phyloP scores from a whole-genome alignment of 1,140 invertebrate species.

The Gryon sp. region DNA sequence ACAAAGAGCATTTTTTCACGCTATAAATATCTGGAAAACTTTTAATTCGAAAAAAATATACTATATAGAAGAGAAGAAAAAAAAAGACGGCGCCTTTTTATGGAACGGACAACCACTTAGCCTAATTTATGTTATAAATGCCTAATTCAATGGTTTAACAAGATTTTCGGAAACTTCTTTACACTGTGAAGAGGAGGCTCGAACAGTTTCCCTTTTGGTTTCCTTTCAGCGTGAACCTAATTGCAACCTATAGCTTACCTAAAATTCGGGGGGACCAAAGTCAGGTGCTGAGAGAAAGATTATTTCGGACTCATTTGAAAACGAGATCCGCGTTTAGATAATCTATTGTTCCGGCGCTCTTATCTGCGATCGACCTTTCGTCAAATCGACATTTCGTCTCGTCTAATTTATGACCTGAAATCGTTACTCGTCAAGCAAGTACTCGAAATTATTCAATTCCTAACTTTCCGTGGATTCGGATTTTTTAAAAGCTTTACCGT shows the following conservation, averaged over 20 bases:
- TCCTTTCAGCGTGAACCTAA: conserved; percentile 54
- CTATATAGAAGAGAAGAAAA: background rate
- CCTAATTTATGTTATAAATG: conserved; percentile 38
- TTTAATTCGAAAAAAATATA: background rate
- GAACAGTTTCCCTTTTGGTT: conserved; percentile 45
- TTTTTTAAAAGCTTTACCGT: too few relatives aligned
- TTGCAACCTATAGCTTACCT: conserved; percentile 49
- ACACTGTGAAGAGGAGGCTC: conserved; percentile 20
- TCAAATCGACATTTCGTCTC: conserved; percentile 32
- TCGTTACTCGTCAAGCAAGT: conserved; percentile 12
- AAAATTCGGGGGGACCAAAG: conserved; percentile 22
- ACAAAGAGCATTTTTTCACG: background rate
- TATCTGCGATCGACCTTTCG: conserved; percentile 43
- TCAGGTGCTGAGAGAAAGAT: conserved; percentile 47
- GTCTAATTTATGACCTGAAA: conserved; percentile 48
- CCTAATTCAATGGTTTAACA: conserved; percentile 53
- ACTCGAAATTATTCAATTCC: too few relatives aligned
- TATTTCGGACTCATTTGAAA: conserved; percentile 45
- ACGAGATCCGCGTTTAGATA: conserved; percentile 50
- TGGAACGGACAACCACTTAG: conserved; percentile 14
- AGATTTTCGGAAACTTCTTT: conserved; percentile 61
- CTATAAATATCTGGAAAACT: conserved; percentile 14
- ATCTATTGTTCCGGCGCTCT: conserved; percentile 27
- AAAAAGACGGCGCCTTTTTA: conserved; percentile 1
- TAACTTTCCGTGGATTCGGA: too few relatives aligned